These are phyloP conservation scores for Oeneis ivallda DNA, from an alignment of 2,888 invertebrate genomes.

Conservation along the genomic window DNA sequence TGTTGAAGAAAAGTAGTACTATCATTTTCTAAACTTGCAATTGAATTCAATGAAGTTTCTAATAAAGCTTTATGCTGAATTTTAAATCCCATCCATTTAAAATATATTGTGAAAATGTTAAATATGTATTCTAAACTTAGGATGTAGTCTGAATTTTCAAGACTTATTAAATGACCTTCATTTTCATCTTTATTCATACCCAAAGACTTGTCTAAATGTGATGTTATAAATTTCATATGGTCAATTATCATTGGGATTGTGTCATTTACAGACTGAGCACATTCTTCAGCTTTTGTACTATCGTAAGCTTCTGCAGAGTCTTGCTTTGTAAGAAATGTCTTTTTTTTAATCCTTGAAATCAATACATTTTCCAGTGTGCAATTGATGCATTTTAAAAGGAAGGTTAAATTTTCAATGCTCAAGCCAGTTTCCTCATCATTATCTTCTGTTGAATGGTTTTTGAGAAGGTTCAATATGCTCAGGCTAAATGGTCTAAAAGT, in stretches of 20 bases:
- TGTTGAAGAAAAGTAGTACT: conserved; percentile 62
- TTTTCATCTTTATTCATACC: conserved; percentile 50
- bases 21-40: conserved; percentile 55
- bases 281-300: conserved; percentile 59
- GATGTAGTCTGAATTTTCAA: conserved; percentile 56
- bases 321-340: conserved; percentile 63
- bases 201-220: conserved; percentile 53
- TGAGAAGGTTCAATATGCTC: conserved; percentile 60
- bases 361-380: conserved; percentile 57
- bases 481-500: conserved; percentile 61
- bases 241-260: conserved; percentile 61
- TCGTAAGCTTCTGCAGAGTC: conserved; percentile 55
- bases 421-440: conserved; percentile 51
- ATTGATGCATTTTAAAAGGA: conserved; percentile 60
- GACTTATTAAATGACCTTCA: conserved; percentile 48
- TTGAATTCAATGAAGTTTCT: conserved; percentile 63
- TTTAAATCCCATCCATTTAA: conserved; percentile 84
- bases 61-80: conserved; percentile 65
- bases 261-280: conserved; percentile 56
- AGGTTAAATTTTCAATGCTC: conserved; percentile 60
- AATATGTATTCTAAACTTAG: conserved; percentile 80
- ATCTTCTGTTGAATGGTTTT: conserved; percentile 55
- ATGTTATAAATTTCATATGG: conserved; percentile 57
- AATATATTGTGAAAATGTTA: conserved; percentile 79
- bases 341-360: conserved; percentile 66